Base-by-base conservation (phyloP, 2,888 invertebrate species). In the Aspidiotus destructor region DNA sequence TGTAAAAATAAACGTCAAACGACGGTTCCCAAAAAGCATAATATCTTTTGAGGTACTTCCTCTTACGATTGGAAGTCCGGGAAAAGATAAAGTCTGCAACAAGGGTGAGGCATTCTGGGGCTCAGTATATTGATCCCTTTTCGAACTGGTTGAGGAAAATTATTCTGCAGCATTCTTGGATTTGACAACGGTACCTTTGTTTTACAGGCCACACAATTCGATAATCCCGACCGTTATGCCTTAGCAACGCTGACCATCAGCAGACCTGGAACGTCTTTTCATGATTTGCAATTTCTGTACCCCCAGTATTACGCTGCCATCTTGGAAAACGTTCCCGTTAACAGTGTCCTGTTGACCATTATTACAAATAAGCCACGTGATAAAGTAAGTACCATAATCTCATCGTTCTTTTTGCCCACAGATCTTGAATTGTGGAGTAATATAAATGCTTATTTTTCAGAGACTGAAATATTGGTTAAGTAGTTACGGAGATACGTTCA, bases 211-310 rank as follows among this genome's bases (percentile, higher is more conserved):
- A 87, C 86, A 1, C 89, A 89, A 76, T 81, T 86, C 70, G 92
- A 94, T 79, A 94, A 94, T 80, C 80, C 87, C 0, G 93, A 93
- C 79, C 84, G 92, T 65, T 92, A 92, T 77, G 90, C 93, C 0
- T 80, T 94, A 70, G 87, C 90, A 1, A 92, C 93, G 0, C 81
- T 94, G 67, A 84, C 87, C 13, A 81, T 92, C 52, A 80, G 82
- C 0, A 77, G 84, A 65, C 80, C 82, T 60, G 81, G 82, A 71
- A 80, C 81, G 16, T 79, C 80, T 57, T 79, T 81, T 68, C 73
- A 77, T 52, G 79, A 81, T 48, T 80, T 87, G 69, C 82, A 83
- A 73, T 93, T 93, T 79, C 79, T 86, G 15, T 85, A 87, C 72
- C 82, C 84, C 63, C 82, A 84, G 70, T 92, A 86, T 78, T 77